Evolutionary conservation across 2,888 invertebrate genomes (phyloP).

Genomic region (Phrixothrix hirtus): DNA sequence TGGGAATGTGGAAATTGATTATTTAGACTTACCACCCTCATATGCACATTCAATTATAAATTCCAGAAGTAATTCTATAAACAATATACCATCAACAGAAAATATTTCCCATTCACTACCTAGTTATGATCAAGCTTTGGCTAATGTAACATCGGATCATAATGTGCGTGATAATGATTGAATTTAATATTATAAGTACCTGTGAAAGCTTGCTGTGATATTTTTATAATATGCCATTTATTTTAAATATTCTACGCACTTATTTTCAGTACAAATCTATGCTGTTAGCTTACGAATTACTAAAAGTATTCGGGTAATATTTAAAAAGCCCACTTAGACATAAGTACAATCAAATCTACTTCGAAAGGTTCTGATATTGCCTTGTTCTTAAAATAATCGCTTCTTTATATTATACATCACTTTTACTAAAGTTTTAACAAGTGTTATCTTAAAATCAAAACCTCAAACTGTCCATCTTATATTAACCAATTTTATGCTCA

Average conservation of each 20-base stretch:
- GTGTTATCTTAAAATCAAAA: too few species aligned
- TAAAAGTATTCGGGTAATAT: too few species aligned
- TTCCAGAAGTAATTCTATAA: neutral
- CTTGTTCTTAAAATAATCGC: too few species aligned
- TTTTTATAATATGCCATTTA: neutral
- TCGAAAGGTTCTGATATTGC: neutral
- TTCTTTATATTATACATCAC: too few species aligned
- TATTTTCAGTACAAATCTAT: neutral
- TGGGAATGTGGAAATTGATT: constrained; percentile 4
- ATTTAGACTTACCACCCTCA: constrained; percentile 1
- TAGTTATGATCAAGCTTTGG: constrained; percentile 1
- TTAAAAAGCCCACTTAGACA: too few species aligned
- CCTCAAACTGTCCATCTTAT: too few species aligned
- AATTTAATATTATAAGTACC: neutral
- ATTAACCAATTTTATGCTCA: too few species aligned
- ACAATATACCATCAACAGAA: neutral
- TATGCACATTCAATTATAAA: neutral
- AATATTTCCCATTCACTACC: neutral
- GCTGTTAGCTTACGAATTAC: neutral
- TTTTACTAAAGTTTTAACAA: too few species aligned
- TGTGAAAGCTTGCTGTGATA: neutral
- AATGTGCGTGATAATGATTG: neutral
- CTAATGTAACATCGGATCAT: neutral
- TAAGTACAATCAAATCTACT: neutral
- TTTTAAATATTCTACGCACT: neutral